Evolutionary conservation across 2,797 vertebrate species (phyloP).

Genomic region (Borostomias antarcticus): DNA sequence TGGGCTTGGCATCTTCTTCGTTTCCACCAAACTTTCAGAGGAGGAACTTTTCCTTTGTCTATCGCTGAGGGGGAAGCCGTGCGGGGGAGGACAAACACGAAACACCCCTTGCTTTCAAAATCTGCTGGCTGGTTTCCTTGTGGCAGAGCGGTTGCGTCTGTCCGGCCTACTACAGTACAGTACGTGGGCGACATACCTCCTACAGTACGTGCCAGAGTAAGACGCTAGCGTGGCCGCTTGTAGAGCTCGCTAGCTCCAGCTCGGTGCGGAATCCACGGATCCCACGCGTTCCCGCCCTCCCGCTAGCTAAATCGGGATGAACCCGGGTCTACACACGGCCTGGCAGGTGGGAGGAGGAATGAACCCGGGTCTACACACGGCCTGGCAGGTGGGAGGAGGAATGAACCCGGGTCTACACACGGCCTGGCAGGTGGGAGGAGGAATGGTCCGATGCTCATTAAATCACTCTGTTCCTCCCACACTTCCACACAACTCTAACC

Average conservation of each 20-base stretch:
- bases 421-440: too few relatives aligned
- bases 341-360: conserved; percentile 39
- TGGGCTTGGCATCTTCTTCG: not conserved
- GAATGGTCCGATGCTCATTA: conserved; percentile 44
- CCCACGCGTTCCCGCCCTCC: conserved; percentile 48
- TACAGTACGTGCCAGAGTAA: too few relatives aligned
- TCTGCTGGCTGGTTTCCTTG: not conserved
- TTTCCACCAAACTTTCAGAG: not conserved
- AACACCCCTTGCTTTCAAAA: not conserved
- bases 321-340: conserved; percentile 47
- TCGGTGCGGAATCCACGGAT: too few relatives aligned
- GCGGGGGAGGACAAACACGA: conserved; percentile 18
- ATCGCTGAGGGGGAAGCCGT: not conserved
- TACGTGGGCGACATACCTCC: too few relatives aligned
- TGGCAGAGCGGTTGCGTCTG: too few relatives aligned
- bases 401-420: too few relatives aligned
- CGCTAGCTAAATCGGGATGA: conserved; percentile 57
- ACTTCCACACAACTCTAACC: conserved; percentile 29
- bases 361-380: too few relatives aligned
- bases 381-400: too few relatives aligned
- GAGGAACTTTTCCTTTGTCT: conserved; percentile 4
- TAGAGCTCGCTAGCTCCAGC: too few relatives aligned
- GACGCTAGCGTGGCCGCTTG: too few relatives aligned
- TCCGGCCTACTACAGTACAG: too few relatives aligned
- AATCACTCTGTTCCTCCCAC: conserved; percentile 53